phyloP scores from a whole-genome alignment of 2,888 invertebrate species.

The Epistrophe eligans region DNA sequence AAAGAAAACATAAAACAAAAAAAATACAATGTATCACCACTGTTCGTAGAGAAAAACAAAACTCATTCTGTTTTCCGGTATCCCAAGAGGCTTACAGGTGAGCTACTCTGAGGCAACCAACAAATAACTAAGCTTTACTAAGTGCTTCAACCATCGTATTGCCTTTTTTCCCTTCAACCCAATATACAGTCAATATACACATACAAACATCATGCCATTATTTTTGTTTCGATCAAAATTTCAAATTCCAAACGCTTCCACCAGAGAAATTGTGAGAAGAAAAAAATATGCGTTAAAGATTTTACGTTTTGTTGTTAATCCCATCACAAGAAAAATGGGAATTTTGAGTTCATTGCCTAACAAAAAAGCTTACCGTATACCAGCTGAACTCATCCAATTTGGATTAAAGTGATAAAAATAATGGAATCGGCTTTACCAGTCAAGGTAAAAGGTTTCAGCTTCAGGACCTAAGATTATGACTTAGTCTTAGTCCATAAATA shows the following conservation, averaged over 20 bases:
- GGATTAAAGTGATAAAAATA: slow-evolving; percentile 75
- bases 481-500: slow-evolving; percentile 33
- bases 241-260: slow-evolving; percentile 56
- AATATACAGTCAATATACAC: slow-evolving; percentile 21
- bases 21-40: not conserved
- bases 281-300: slow-evolving; percentile 38
- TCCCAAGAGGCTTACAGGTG: slow-evolving; percentile 4
- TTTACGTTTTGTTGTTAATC: slow-evolving; percentile 50
- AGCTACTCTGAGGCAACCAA: not conserved
- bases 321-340: slow-evolving; percentile 31
- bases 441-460: slow-evolving; percentile 50
- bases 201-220: not conserved
- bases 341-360: slow-evolving; percentile 43
- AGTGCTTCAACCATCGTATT: slow-evolving; percentile 40
- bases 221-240: slow-evolving; percentile 34
- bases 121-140: slow-evolving; percentile 36
- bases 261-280: slow-evolving; percentile 49
- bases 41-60: slow-evolving; percentile 5
- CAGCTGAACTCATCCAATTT: slow-evolving; percentile 74
- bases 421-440: slow-evolving; percentile 68
- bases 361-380: slow-evolving; percentile 38
- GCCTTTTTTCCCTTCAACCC: slow-evolving; percentile 13
- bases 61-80: slow-evolving; percentile 23
- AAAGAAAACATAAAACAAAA: not conserved
- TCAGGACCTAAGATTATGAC: slow-evolving; percentile 61